These are phyloP conservation scores for Dicrurus megarhynchus DNA, from an alignment of 2,113 vertebrate species.

Conservation along the genomic window DNA sequence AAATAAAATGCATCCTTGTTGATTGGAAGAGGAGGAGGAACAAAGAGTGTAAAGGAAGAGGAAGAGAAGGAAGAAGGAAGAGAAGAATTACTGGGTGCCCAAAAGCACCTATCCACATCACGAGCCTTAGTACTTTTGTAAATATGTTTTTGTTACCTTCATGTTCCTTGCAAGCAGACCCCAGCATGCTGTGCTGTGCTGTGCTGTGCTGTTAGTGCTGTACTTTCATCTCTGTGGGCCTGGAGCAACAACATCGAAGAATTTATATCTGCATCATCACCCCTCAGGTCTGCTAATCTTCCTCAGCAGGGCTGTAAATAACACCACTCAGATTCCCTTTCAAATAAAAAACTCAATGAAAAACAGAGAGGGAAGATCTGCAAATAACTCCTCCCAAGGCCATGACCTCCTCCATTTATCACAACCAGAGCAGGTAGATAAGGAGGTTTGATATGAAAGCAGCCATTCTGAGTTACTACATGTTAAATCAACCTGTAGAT, in stretches of 20 bases:
- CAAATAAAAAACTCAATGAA: background rate
- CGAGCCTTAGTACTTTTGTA: background rate
- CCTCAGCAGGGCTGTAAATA: background rate
- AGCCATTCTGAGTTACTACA: background rate
- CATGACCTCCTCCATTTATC: background rate
- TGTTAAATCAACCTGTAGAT: background rate
- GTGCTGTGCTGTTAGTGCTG: background rate
- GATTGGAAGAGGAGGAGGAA: background rate
- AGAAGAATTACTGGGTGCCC: background rate
- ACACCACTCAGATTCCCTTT: background rate
- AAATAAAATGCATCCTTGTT: background rate
- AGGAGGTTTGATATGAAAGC: background rate
- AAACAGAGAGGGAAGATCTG: background rate
- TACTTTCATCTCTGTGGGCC: background rate
- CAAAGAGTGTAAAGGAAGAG: background rate
- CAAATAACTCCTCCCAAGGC: background rate
- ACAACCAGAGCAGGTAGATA: background rate
- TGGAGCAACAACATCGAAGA: background rate
- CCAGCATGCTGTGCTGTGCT: fast-evolving
- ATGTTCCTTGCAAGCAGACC: background rate
- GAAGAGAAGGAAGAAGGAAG: background rate
- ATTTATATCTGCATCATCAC: background rate
- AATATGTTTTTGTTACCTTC: background rate
- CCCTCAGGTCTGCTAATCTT: background rate
- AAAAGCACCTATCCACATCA: background rate